Evolutionary conservation across 2,797 vertebrate genomes (phyloP).

Genomic region (Setipinna tenuifilis): DNA sequence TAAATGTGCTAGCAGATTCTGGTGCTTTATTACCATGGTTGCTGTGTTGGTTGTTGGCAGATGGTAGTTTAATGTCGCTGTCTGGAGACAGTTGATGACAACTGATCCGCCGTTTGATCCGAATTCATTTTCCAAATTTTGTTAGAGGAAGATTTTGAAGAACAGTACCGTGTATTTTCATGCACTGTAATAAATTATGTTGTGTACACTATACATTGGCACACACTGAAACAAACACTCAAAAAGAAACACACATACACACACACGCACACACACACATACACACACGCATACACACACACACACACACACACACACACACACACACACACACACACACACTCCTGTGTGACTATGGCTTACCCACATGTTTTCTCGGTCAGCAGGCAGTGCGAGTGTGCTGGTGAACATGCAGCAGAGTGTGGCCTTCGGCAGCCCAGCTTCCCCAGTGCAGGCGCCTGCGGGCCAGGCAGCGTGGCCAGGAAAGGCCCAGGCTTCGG

Average conservation of each 20-base stretch:
- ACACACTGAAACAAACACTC: neutral
- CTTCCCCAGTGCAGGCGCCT: constrained; percentile 49
- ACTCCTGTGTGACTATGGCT: neutral
- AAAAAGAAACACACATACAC: neutral
- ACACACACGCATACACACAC: neutral
- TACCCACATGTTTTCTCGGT: constrained; percentile 58
- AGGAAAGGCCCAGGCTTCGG: constrained; percentile 44
- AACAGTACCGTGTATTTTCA: too few species aligned
- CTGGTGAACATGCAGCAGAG: constrained; percentile 68
- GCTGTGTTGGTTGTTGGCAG: too few species aligned
- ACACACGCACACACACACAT: neutral
- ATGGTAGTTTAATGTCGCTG: too few species aligned
- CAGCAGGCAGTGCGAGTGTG: constrained; percentile 56
- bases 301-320: neutral
- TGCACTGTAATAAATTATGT: too few species aligned
- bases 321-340: constrained; percentile 3
- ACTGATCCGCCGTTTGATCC: too few species aligned
- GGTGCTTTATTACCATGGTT: too few species aligned
- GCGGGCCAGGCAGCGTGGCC: constrained; percentile 58
- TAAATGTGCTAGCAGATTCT: too few species aligned
- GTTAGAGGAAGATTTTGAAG: too few species aligned
- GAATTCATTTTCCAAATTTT: too few species aligned
- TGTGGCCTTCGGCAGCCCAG: constrained; percentile 61
- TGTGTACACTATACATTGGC: neutral
- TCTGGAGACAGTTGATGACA: too few species aligned